Base-by-base conservation (phyloP, 2,113 vertebrate genomes). In the Solea solea region DNA sequence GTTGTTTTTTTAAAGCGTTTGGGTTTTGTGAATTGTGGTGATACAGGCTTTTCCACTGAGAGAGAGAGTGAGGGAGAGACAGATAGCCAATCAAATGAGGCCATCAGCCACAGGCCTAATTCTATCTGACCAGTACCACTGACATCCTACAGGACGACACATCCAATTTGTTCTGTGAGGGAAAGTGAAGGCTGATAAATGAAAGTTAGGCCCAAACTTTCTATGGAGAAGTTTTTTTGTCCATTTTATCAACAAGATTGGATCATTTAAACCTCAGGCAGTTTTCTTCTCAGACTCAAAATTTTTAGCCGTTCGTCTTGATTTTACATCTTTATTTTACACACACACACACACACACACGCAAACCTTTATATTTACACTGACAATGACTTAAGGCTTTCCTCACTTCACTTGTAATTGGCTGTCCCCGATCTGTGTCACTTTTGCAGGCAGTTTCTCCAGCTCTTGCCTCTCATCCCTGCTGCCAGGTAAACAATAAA, bases 61-160 rank as follows among this genome's bases (percentile, higher is more conserved):
- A 46, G 44, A 46, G 42, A 44, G 44, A 46, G 44, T 4, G 44
- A 46, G 44, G 13, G 44, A 46, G 44, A 46, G 44, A 46, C 21
- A 1, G 21, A 21, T 1, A 48, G 72, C 63, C 72, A 80, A 77
- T 86, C 74, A 77, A 80, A 86, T 54, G 58, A 76, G 62, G 42
- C 51, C 61, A 81, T 72, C 34, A 42, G 79, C 74, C 71, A 45
- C 41, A 27, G 61, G 75, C 64, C 60, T 81, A 86, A 88, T 90
- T 84, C 62, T 67, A 27, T 84, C 60, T 62, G 52, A 64, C 63
- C 73, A 51, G 53, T 67, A 28, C 28, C 0, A 9, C 59, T 73
- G 55, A 71, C 67, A 64, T 80, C 48, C 79, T 51, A 56, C 71
- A 70, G 71, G 68, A 69, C 68, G 63, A 64, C 50, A 62, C 13